Evolutionary conservation across 2,888 invertebrate species (phyloP), one percentile per base, ranked within the genome.

Genomic region (Cheilosia vernalis): DNA sequence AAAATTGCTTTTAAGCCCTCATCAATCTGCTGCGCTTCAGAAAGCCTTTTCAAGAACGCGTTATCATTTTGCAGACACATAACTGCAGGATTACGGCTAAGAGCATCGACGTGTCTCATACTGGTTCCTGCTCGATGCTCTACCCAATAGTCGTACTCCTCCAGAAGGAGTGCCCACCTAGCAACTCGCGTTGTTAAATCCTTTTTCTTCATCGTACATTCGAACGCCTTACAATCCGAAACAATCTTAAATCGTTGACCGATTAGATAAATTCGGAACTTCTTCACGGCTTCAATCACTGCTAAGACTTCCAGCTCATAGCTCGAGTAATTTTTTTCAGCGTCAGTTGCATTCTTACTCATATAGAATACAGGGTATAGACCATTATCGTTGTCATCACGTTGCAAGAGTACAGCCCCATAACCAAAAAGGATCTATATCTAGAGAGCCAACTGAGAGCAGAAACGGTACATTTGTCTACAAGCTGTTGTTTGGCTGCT

Each of bases 21-120:
- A 47, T 87, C 78, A 17, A 53, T 58, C 24, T 73, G 58, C 21
- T 69, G 63, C 2, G 67, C 56, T 13, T 42, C 63, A 44, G 44
- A 21, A 61, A 61, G 61, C 40, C 51, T 64, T 15, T n/a, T 53
- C 7, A 79, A 30, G 7, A 63, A 78, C 1, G 44, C 30, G 30
- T 47, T 47, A 19, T 51, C 63, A 0, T 13, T 49, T 0, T 64
- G 51, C 10, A 80, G 21, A 44, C 55, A 63, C 76, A 83, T 70
- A 1, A 60, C 64, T 2, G 40, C 44, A 6, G 88, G 87, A 53
- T 76, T 78, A n/a, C 87, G 76, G 47, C 88, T 88, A 9, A 88
- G 63, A 1, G 87, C 88, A 61, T 88, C 88, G 0, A 87, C 87
- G 49, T 89, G 88, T 13, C 61, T 74, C 87, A 88, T 87, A 27